phyloP scores from a whole-genome alignment of 2,888 invertebrate species.

The Athalia circularis region DNA sequence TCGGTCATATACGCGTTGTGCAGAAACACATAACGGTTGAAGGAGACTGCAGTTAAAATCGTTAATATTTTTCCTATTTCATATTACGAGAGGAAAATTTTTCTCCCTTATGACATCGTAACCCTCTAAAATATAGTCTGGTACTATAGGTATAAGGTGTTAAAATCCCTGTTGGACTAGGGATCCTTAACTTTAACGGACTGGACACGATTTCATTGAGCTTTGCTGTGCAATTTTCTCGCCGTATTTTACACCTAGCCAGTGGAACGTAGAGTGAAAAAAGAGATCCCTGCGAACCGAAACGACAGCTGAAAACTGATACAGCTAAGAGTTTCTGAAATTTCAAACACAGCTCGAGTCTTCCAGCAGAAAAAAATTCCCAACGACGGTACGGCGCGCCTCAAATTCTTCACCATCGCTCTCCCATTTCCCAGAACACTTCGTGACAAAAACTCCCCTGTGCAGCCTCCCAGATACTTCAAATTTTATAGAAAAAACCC shows the following conservation, averaged over 20 bases:
- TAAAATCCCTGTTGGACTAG: slow-evolving; percentile 1
- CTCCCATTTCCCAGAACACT: not conserved
- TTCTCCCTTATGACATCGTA: too few species aligned
- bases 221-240: too few species aligned
- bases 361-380: slow-evolving; percentile 34
- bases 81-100: too few species aligned
- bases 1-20: not conserved
- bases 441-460: not conserved
- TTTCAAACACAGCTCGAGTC: slow-evolving; percentile 26
- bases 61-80: too few species aligned
- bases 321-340: slow-evolving; percentile 24
- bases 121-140: not conserved
- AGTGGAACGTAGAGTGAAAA: not conserved
- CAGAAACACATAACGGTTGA: not conserved
- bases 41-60: not conserved
- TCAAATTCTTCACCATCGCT: not conserved
- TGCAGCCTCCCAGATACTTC: slow-evolving; percentile 8
- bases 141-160: not conserved
- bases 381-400: not conserved
- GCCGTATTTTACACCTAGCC: not conserved
- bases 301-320: slow-evolving; percentile 26
- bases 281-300: too few species aligned
- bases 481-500: slow-evolving; percentile 22
- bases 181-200: slow-evolving; percentile 4
- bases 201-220: slow-evolving; percentile 7